Conservation (phyloP, 2,888 invertebrate species). For the Reticulitermes lucifugus region DNA sequence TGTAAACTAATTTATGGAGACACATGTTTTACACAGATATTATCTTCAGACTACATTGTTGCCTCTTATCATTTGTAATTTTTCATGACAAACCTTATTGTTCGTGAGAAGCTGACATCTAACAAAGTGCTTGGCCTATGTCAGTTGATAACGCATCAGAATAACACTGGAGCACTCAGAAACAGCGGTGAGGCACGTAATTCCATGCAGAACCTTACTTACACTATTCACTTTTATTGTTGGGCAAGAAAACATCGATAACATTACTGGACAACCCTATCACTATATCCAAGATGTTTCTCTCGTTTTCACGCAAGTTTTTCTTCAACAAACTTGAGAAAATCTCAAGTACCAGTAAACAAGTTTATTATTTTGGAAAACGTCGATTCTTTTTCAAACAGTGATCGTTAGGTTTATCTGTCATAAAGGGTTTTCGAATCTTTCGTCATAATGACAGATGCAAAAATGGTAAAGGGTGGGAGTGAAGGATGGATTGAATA, state of each 20-base stretch:
- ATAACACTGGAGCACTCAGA: not conserved
- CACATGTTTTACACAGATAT: not conserved
- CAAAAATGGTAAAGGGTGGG: constrained; percentile 22
- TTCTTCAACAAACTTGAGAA: constrained; percentile 19
- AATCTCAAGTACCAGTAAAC: constrained; percentile 40
- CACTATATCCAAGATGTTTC: not conserved
- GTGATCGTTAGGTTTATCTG: not conserved
- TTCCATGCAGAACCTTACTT: not conserved
- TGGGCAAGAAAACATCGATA: not conserved
- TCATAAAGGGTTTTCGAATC: constrained; percentile 28
- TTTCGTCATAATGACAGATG: constrained; percentile 41
- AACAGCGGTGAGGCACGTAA: not conserved
- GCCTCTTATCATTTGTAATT: not conserved
- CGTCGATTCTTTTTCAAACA: not conserved
- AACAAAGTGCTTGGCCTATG: not conserved
- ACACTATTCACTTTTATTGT: not conserved
- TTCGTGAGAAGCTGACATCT: not conserved
- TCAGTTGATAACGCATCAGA: not conserved
- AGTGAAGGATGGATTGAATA: constrained; percentile 12
- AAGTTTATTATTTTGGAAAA: constrained; percentile 18
- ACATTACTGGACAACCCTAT: constrained; percentile 2
- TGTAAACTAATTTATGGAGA: constrained; percentile 6
- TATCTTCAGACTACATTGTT: not conserved
- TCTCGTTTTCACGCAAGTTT: constrained; percentile 28
- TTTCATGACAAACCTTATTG: not conserved